Evolutionary conservation across 92 coral and sea anemone species (phyloP), one percentile per base, ranked within the genome.

Genomic region (Heteractis magnifica): DNA sequence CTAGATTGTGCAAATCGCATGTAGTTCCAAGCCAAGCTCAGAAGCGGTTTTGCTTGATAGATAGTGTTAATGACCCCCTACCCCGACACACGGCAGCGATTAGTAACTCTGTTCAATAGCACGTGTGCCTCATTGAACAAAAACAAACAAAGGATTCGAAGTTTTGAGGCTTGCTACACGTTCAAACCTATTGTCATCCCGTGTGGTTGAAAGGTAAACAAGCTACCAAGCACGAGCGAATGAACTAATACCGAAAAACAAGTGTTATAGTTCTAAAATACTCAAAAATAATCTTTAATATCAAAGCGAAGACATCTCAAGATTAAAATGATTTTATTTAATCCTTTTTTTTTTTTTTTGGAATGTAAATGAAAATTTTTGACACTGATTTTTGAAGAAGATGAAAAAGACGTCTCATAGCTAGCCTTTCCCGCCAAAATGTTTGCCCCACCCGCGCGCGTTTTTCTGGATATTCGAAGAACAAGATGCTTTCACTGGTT

Each of bases 41-140:
- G 44, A n/a, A 10, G 10, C 26, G 12, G 14, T 73, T 89, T 90
- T 83, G 52, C 11, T 77, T 79, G 44, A 56, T 15, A 62, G 73
- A 21, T 51, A 18, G 75, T 10, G 51, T 72, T 86, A 86, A 86
- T 86, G 52, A 75, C 85, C 84, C 84, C 84, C 84, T 52, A 14
- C 59, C 77, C 49, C 71, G 94, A 92, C 97, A 93, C 97, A 92
- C 88, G 97, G 97, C 94, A 41, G 14, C 86, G 81, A 87, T 89
- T 81, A 81, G 81, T 12, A 12, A 11, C 18, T n/a, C 51, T 75
- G 51, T 70, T 65, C 14, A 65, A 53, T 68, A 89, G 86, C 98
- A 93, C 98, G 98, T 93, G 98, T 21, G 65, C 65, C 49, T 51
- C 84, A 71, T 81, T 81, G 75, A 81, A 51, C 64, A 71, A 23